Conservation (phyloP, 2,113 vertebrate species). For the Cyprinodon brontotheroides region DNA sequence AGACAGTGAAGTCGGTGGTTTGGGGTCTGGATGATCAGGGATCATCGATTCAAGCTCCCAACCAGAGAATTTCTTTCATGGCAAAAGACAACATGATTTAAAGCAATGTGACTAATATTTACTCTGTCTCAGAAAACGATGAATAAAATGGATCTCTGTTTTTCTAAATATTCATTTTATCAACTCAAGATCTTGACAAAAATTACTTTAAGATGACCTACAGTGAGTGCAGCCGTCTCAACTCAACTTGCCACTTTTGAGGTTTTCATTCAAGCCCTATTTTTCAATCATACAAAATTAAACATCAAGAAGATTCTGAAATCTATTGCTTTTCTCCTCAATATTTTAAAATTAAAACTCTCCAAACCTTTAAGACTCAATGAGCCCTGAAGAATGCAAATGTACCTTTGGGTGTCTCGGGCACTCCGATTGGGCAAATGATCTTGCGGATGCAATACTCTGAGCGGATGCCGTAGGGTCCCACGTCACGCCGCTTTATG, state of each 20-base stretch:
- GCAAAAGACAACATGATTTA: background rate
- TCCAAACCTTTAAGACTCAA: no score
- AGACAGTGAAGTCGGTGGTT: no score
- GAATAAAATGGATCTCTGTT: background rate
- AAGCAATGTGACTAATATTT: background rate
- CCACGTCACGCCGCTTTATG: constrained; percentile 96
- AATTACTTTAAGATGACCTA: no score
- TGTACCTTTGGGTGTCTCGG: constrained; percentile 92
- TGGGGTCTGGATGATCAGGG: background rate
- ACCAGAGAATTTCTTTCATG: background rate
- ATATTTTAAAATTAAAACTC: no score
- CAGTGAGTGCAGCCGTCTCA: no score
- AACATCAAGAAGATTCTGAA: no score
- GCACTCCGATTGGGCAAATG: constrained; percentile 96
- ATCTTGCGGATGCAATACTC: constrained; percentile 99
- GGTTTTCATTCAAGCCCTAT: no score
- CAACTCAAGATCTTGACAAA: background rate
- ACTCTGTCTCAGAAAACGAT: background rate
- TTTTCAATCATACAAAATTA: no score
- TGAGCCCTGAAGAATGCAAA: background rate
- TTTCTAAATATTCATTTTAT: background rate
- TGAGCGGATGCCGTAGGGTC: constrained; percentile 94
- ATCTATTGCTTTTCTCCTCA: no score
- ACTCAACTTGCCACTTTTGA: no score
- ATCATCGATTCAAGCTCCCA: background rate